These are phyloP conservation scores for Cariama cristata DNA, from an alignment of 2,113 vertebrate genomes.

Conservation along the genomic window DNA sequence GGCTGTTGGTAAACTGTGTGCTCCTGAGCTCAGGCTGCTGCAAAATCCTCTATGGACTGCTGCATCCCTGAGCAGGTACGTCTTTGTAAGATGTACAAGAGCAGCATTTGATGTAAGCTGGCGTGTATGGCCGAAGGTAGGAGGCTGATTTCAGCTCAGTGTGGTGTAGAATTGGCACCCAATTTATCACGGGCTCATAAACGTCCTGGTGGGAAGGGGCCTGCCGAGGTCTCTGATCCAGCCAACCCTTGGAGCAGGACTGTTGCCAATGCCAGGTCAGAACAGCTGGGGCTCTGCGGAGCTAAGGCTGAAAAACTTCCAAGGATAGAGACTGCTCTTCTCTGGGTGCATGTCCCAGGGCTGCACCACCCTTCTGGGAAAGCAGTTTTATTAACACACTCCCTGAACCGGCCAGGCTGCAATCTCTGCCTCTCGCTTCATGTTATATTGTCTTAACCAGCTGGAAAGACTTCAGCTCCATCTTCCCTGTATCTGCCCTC, in stretches of 20 bases:
- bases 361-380: background rate
- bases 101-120: background rate
- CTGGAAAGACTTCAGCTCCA: background rate
- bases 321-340: background rate
- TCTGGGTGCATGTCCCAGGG: background rate
- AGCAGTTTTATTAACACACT: background rate
- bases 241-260: background rate
- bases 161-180: background rate
- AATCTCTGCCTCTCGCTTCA: background rate
- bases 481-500: background rate
- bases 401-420: background rate
- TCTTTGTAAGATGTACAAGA: background rate
- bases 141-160: background rate
- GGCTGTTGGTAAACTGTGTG: background rate
- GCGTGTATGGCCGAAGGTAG: background rate
- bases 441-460: background rate
- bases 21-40: background rate
- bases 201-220: background rate
- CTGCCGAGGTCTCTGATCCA: background rate
- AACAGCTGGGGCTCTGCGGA: background rate
- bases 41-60: background rate
- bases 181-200: background rate
- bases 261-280: background rate
- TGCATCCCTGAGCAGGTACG: background rate
- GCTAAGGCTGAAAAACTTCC: background rate